phyloP scores from a whole-genome alignment of 2,113 vertebrate species.

The Pachyramphus minor region DNA sequence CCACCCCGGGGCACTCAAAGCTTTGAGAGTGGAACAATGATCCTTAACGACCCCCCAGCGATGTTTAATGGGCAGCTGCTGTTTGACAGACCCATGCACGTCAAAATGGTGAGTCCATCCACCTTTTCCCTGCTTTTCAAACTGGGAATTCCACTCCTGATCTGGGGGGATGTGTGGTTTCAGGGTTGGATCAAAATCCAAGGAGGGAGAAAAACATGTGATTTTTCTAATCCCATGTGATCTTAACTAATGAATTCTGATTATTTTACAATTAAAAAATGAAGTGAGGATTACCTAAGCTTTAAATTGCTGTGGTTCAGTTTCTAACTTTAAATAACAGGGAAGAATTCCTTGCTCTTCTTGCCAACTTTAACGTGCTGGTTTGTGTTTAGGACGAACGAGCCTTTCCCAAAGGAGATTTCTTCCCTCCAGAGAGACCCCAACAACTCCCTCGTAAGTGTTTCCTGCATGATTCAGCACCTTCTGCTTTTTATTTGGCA shows the following conservation, averaged over 20 bases:
- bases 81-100: slow-evolving; percentile 95
- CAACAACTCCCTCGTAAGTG: slow-evolving; percentile 92
- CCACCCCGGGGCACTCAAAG: background rate
- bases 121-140: background rate
- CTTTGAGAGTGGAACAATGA: background rate
- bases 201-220: background rate
- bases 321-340: no score
- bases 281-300: background rate
- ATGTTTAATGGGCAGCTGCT: slow-evolving; percentile 97
- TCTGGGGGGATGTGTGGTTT: background rate
- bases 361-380: background rate
- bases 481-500: background rate
- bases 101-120: slow-evolving; percentile 88
- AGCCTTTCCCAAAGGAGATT: slow-evolving; percentile 92
- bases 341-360: background rate
- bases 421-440: slow-evolving; percentile 87
- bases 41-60: slow-evolving; percentile 81
- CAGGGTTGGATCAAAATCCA: background rate
- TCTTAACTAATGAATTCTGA: background rate
- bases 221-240: background rate
- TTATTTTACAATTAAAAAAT: background rate
- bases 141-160: rapidly evolving
- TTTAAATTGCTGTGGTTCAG: background rate
- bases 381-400: slow-evolving; percentile 85
- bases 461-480: background rate